A percentile compares a stretch with the other conserved stretches of the same genome.
phyloP scores from a whole-genome alignment of 2,113 vertebrate genomes.

The Cynoglossus semilaevis region DNA sequence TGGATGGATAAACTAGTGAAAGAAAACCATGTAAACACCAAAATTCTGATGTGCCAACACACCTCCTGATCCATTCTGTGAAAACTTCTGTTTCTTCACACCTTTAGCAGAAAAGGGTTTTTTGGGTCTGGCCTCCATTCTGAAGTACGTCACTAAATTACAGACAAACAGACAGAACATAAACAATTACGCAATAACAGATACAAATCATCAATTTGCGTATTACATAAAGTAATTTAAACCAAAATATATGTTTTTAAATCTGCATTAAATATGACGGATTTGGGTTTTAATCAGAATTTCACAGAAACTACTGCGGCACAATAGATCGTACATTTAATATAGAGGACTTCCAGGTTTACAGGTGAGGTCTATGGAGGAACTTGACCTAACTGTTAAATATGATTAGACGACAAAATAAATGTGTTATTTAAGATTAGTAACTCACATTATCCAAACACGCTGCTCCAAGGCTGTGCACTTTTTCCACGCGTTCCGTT shows the following conservation, averaged over 20 bases:
- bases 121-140: constrained; percentile 71
- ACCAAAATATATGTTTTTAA: too few species aligned
- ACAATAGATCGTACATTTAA: too few species aligned
- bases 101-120: constrained; percentile 59
- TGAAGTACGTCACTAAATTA: neutral
- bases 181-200: neutral
- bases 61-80: constrained; percentile 73
- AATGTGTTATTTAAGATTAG: neutral
- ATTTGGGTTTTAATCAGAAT: too few species aligned
- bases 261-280: too few species aligned
- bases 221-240: too few species aligned
- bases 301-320: too few species aligned
- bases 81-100: constrained; percentile 63
- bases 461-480: neutral
- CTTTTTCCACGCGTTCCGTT: neutral
- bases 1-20: too few species aligned
- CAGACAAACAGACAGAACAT: neutral
- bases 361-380: too few species aligned
- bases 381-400: too few species aligned
- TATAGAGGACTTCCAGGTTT: too few species aligned
- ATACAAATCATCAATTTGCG: neutral
- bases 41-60: neutral
- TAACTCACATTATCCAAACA: neutral
- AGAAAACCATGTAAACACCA: too few species aligned
- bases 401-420: too few species aligned